Percentiles rank a stretch among this genome's conserved stretches.
Conservation (phyloP, 2,113 vertebrate genomes). For the Catagonus wagneri region DNA sequence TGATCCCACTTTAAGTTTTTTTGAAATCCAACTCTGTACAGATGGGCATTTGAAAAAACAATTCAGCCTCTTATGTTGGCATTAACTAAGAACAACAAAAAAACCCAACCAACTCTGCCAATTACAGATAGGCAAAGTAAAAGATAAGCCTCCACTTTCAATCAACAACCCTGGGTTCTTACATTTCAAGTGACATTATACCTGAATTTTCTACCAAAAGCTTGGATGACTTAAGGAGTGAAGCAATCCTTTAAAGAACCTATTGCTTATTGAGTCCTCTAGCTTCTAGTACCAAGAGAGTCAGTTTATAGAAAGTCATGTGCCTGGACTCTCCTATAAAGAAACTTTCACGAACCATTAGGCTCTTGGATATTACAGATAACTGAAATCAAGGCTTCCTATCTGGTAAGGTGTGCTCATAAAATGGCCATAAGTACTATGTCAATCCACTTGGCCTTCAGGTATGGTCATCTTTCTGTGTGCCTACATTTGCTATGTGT, state of each 20-base stretch:
- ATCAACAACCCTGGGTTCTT: not conserved
- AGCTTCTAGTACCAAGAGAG: not conserved
- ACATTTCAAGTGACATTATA: not conserved
- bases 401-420: not conserved
- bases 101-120: not conserved
- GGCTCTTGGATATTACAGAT: not conserved
- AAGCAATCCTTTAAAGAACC: not conserved
- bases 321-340: not conserved
- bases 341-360: not conserved
- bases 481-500: not conserved
- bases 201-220: not conserved
- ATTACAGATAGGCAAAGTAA: not conserved
- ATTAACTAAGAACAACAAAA: not conserved
- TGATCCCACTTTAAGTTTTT: not conserved
- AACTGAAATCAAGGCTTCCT: not conserved
- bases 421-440: not conserved
- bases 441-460: not conserved
- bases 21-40: not conserved
- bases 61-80: not conserved
- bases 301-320: not conserved
- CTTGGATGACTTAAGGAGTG: not conserved
- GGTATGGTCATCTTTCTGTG: not conserved
- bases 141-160: not conserved
- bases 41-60: constrained; percentile 27
- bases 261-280: not conserved